A percentile compares a stretch with the other conserved stretches of the same genome.
Evolutionary conservation across 1,140 invertebrate species (phyloP).

Genomic region (Lepidotrigona ventralis): DNA sequence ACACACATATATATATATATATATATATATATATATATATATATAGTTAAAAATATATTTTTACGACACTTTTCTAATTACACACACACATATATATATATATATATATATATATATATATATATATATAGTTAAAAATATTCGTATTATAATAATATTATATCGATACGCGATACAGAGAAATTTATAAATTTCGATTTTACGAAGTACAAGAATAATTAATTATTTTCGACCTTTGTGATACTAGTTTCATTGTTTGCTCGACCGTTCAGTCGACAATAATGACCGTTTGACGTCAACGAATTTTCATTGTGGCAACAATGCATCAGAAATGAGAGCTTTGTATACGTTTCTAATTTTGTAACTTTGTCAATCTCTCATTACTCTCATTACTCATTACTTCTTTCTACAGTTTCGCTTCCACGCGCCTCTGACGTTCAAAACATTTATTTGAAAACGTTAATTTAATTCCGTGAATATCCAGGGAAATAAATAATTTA

Average conservation of each 20-base stretch:
- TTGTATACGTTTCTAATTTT: neutral
- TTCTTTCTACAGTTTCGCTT: neutral
- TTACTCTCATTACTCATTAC: constrained; percentile 11
- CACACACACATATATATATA: too few species aligned
- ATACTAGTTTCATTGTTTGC: neutral
- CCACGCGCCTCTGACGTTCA: neutral
- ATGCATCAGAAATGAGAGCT: too few species aligned
- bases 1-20: too few species aligned
- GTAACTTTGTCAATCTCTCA: constrained; percentile 10
- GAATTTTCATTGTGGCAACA: constrained; percentile 2
- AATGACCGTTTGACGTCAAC: constrained; percentile 34
- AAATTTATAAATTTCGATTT: neutral
- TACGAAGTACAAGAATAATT: neutral
- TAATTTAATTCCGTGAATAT: neutral
- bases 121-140: too few species aligned
- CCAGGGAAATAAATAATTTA: neutral
- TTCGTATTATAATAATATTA: neutral
- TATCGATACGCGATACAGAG: too few species aligned
- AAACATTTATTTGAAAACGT: neutral
- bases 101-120: too few species aligned
- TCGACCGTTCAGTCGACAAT: constrained; percentile 8
- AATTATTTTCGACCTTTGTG: neutral
- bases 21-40: too few species aligned
- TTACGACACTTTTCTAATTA: too few species aligned
- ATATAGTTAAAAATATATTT: too few species aligned